Base-by-base conservation (phyloP, 2,888 invertebrate genomes). In the Cheiracanthium punctorium region DNA sequence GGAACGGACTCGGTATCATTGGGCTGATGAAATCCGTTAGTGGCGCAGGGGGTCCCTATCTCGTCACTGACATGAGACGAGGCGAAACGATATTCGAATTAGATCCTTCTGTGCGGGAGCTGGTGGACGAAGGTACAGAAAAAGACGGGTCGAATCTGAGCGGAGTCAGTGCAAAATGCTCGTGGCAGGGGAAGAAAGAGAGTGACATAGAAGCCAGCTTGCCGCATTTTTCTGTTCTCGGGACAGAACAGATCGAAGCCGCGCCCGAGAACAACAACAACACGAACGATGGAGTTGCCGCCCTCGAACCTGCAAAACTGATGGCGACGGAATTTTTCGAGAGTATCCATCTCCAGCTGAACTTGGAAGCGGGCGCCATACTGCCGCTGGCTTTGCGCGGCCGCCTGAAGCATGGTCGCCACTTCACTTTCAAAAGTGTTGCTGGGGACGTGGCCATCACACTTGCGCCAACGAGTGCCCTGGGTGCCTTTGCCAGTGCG, bases 381-480 rank as follows among this genome's bases (percentile, higher is more conserved):
- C 92, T 97, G 77, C 96, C 96, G 0, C 92, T 96, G 17, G 96
- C 96, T 0, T 94, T 96, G 70, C 95, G 95, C 89, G 96, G 95
- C 0, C 93, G 97, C 33, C 94, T 98, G 29, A 94, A 94, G 88
- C 97, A 96, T 91, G 97, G 96, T 0, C 94, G 96, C 1, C 98
- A 98, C 93, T 98, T 98, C 91, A 98, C 98, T 12, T 98, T 97
- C 92, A 97, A 97, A 91, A 95, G 95, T 30, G 93, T 95, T 32
- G 91, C 94, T 65, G 95, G 95, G 24, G 94, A 95, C 89, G 93
- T 95, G 14, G 96, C 97, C 0, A 94, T 97, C 24, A 98, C 98
- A 0, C 92, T 98, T 89, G 95, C 97, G n/a, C 94, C 96, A 0
- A 94, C 95, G 72, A 93, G 94, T 4, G 96, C 97, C 0, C 94